Evolutionary conservation across 2,888 invertebrate species (phyloP).

Genomic region (Acleris sparsana): DNA sequence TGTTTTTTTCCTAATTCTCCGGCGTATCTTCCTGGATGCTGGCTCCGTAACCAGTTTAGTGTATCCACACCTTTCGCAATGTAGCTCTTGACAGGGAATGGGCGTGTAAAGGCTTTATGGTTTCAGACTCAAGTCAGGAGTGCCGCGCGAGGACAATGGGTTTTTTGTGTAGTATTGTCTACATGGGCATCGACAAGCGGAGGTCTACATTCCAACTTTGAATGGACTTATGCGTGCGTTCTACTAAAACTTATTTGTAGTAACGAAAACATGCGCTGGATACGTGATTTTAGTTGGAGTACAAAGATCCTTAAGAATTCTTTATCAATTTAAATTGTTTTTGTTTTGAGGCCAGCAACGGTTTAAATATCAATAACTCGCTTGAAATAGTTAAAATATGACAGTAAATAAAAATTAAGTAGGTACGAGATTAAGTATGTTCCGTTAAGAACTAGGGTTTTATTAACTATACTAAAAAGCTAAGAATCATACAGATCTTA

Average conservation of each 20-base stretch:
- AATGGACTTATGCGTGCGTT: not conserved
- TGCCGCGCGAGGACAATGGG: slow-evolving; percentile 25
- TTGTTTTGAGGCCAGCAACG: not conserved
- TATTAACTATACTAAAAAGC: not conserved
- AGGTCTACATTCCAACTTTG: slow-evolving; percentile 7
- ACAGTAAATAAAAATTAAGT: too few species aligned
- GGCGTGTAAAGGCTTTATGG: slow-evolving; percentile 59
- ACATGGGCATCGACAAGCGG: slow-evolving; percentile 17
- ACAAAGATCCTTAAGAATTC: not conserved
- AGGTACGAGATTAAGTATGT: too few species aligned
- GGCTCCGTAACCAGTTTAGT: slow-evolving; percentile 39
- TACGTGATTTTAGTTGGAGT: too few species aligned
- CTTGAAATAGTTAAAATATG: too few species aligned
- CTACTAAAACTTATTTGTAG: not conserved
- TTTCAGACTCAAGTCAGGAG: slow-evolving; percentile 38
- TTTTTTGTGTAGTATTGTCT: slow-evolving; percentile 9
- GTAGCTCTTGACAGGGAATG: slow-evolving; percentile 66
- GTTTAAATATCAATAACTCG: too few species aligned
- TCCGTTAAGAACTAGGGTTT: too few species aligned
- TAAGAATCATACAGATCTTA: not conserved
- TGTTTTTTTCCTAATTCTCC: slow-evolving; percentile 25
- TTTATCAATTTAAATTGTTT: not conserved
- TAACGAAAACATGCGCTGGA: not conserved
- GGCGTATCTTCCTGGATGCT: slow-evolving; percentile 13
- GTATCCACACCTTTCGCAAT: slow-evolving; percentile 53